These are phyloP conservation scores for Athalia circularis DNA, from an alignment of 2,888 invertebrate species.

Conservation along the genomic window DNA sequence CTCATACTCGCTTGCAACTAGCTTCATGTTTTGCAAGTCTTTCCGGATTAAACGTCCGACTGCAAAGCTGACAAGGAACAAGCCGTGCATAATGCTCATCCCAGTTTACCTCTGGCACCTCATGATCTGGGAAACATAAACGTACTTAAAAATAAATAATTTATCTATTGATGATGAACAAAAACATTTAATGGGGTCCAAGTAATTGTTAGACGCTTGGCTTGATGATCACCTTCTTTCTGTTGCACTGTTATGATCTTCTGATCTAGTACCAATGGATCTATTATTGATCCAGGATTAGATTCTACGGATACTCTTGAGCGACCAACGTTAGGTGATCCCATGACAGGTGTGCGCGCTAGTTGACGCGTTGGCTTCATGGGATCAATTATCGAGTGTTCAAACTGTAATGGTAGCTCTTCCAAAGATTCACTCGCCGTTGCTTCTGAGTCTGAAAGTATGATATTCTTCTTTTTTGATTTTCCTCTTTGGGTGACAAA, in stretches of 20 bases:
- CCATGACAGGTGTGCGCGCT: constrained; percentile 54
- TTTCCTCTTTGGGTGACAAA: neutral
- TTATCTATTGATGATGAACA: neutral
- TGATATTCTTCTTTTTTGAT: neutral
- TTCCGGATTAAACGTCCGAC: constrained; percentile 60
- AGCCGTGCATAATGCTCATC: constrained; percentile 60
- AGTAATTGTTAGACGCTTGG: neutral
- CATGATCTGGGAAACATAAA: constrained; percentile 49
- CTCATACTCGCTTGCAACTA: constrained; percentile 45
- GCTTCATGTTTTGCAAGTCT: constrained; percentile 60
- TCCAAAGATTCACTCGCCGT: neutral
- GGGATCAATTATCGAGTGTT: constrained; percentile 56
- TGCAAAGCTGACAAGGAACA: constrained; percentile 60
- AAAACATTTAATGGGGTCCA: neutral
- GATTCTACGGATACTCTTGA: neutral
- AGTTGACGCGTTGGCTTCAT: constrained; percentile 63
- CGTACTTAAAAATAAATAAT: neutral
- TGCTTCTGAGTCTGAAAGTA: neutral
- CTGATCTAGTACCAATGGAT: neutral
- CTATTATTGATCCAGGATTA: neutral
- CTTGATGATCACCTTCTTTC: constrained; percentile 23
- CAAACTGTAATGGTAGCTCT: constrained; percentile 44
- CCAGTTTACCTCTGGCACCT: constrained; percentile 60
- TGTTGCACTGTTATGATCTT: constrained; percentile 30
- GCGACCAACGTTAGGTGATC: neutral